Conservation (phyloP, 2,797 vertebrate genomes). For the Paramormyrops hopkinsi region DNA sequence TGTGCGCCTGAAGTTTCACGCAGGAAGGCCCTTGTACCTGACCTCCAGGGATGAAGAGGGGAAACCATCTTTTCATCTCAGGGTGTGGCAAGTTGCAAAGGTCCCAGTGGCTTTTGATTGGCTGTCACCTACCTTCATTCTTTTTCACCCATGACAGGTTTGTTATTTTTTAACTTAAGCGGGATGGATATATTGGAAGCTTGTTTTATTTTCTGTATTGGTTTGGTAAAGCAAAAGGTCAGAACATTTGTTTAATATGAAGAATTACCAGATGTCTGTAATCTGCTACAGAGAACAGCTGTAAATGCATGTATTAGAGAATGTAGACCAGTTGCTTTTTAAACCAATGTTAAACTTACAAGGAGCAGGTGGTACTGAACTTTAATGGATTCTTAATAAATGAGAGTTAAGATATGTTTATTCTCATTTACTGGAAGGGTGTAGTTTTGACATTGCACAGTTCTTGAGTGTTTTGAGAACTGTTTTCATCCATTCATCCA, state of each 20-base stretch:
- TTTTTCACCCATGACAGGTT: not conserved
- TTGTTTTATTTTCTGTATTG: constrained; percentile 14
- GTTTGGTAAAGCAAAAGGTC: constrained; percentile 17
- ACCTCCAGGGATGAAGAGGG: not conserved
- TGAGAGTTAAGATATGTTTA: not conserved
- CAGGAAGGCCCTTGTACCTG: not conserved
- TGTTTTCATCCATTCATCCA: not conserved
- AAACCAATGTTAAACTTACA: constrained; percentile 19
- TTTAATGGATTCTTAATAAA: constrained; percentile 17
- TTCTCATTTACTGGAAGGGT: constrained; percentile 8
- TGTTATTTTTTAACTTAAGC: not conserved
- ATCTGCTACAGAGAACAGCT: constrained; percentile 12
- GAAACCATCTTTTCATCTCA: not conserved
- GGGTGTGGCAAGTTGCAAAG: constrained; percentile 3
- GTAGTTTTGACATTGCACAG: constrained; percentile 9
- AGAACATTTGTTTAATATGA: constrained; percentile 1
- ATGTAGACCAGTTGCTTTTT: constrained; percentile 17
- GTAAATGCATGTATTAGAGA: constrained; percentile 16
- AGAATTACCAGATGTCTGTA: not conserved
- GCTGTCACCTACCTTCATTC: not conserved
- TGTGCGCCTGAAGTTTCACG: not conserved
- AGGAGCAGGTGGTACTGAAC: not conserved
- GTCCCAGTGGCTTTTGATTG: not conserved
- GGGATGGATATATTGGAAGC: not conserved
- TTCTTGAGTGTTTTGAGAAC: constrained; percentile 3